A percentile compares a stretch with the other conserved stretches of the same genome.
These are phyloP conservation scores for Aplodontia rufa DNA, from an alignment of 2,113 vertebrate genomes.

Conservation along the genomic window DNA sequence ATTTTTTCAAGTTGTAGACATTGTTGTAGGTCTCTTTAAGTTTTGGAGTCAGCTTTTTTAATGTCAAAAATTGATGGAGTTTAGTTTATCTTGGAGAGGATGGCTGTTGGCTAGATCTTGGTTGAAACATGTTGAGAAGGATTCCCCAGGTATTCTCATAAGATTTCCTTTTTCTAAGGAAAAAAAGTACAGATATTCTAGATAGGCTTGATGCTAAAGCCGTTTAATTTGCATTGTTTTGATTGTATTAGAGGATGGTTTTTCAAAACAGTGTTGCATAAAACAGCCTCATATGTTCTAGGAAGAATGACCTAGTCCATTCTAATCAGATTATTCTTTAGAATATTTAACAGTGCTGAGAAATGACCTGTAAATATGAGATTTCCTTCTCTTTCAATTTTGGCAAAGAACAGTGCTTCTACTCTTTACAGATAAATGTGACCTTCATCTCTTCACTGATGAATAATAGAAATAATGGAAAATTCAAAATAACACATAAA, in stretches of 20 bases:
- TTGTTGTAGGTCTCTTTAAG: background rate
- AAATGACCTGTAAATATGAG: slow-evolving; percentile 51
- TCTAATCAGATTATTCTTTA: slow-evolving; percentile 27
- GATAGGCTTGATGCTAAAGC: background rate
- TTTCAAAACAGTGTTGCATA: slow-evolving; percentile 48
- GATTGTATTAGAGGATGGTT: background rate
- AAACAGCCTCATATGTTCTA: slow-evolving; percentile 31
- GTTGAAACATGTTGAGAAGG: slow-evolving; percentile 19
- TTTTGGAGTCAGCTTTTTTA: background rate
- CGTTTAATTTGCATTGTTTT: slow-evolving; percentile 48
- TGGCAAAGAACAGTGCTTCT: background rate
- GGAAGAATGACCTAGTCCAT: slow-evolving; percentile 45
- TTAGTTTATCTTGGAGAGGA: slow-evolving; percentile 1
- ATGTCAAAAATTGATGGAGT: slow-evolving; percentile 1
- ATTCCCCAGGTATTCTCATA: background rate
- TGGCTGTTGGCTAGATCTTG: background rate
- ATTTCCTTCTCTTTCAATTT: slow-evolving; percentile 37
- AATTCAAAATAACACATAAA: slow-evolving; percentile 22
- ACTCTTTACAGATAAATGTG: background rate
- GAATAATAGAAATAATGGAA: slow-evolving; percentile 23
- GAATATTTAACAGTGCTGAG: slow-evolving; percentile 43
- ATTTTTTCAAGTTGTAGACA: background rate
- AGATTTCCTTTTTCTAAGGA: background rate
- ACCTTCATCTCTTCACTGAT: background rate
- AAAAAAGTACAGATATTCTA: background rate